Percentiles rank a stretch among this genome's conserved stretches.
These are phyloP conservation scores for Ptyas mucosa DNA, from an alignment of 2,113 vertebrate genomes.

Conservation along the genomic window DNA sequence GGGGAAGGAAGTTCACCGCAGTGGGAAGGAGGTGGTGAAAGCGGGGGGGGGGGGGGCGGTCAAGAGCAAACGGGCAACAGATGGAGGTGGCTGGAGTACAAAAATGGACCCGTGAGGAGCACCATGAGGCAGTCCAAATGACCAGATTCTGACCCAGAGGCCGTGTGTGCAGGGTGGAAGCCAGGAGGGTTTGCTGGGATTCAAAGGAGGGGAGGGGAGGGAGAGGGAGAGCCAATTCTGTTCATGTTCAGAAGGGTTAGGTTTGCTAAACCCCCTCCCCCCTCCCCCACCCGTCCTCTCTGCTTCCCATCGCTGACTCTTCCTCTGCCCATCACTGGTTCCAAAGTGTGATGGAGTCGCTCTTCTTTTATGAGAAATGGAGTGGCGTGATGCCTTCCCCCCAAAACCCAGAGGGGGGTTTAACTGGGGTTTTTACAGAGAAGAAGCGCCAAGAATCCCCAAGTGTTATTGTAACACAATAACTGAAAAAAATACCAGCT, in stretches of 20 bases:
- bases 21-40: not conserved
- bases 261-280: too few relatives aligned
- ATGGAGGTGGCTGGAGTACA: not conserved
- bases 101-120: not conserved
- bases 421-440: not conserved
- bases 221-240: too few relatives aligned
- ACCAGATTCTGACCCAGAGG: not conserved
- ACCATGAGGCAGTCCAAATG: not conserved
- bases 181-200: not conserved
- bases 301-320: not conserved
- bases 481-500: not conserved
- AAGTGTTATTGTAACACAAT: not conserved
- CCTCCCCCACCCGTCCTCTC: too few relatives aligned
- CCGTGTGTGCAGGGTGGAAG: not conserved
- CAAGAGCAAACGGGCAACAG: not conserved
- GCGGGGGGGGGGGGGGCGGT: fast-evolving
- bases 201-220: too few relatives aligned
- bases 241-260: not conserved
- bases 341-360: not conserved
- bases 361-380: not conserved
- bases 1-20: not conserved
- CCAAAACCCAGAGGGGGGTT: not conserved
- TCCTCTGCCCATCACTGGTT: not conserved
- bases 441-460: not conserved
- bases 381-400: not conserved